Conservation (phyloP, 2,888 invertebrate genomes). For the Scaptomyza polygonia region DNA sequence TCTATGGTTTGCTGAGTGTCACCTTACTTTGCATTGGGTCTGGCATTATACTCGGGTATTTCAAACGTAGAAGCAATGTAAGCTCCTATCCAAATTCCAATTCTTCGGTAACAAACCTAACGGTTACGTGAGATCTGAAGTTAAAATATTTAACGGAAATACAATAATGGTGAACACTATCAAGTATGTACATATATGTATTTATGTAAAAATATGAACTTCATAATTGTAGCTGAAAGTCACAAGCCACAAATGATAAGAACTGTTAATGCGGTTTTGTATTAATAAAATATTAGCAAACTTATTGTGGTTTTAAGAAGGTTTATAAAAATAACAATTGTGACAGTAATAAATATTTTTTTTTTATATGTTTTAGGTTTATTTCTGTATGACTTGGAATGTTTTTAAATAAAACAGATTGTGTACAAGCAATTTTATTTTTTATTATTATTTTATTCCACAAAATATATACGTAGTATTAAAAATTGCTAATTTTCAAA, state of each 20-base stretch:
- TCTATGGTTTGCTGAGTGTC: background rate
- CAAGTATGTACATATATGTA: background rate
- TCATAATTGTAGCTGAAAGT: background rate
- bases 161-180: no score
- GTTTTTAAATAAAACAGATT: no score
- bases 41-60: background rate
- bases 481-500: no score
- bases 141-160: no score
- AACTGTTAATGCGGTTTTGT: background rate
- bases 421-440: no score
- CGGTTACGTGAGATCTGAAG: no score
- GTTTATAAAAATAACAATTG: background rate
- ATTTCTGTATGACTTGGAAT: background rate
- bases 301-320: background rate
- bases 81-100: slow-evolving; percentile 33
- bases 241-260: background rate
- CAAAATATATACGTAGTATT: no score
- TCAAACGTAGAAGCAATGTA: background rate
- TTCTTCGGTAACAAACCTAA: no score
- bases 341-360: background rate
- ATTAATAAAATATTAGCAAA: background rate
- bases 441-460: no score
- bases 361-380: background rate
- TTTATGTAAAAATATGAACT: background rate
- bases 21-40: background rate